Evolutionary conservation across 2,797 vertebrate species (phyloP), one percentile per base, ranked within the genome.

Genomic region (Pelobates cultripes): DNA sequence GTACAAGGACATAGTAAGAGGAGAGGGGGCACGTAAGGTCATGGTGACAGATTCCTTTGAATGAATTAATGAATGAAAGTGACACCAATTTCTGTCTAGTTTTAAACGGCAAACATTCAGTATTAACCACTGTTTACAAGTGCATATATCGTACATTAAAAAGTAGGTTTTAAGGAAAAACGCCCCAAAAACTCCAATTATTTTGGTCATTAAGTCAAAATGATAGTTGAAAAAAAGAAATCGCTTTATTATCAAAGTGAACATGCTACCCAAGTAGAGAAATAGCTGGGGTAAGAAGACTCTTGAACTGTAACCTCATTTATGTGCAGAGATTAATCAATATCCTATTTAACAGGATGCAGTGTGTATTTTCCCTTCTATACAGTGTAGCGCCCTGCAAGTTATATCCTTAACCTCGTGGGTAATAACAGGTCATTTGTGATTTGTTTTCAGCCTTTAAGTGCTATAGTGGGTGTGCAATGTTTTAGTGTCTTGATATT

Each of bases 311-410:
- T 76, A 43, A 45, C 44, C 74, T 66, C 4, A 14, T 43, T 3
- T 8, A 17, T 40, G 43, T 47, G 43, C 43, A 14, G 74, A 66
- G 3, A 51, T 43, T 41, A 4, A 66, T 76, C 43, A 9, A 51
- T 45, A 43, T 76, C 60, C 43, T 76, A 66, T 76, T 13, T 13
- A 76, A 76, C 74, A 76, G 74, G 74, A 76, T 64, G 73, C 17
- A 43, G 2, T 15, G 41, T 63, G 17, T 13, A 44, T 66, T 76
- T 63, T 40, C n/a, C 7, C 0, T 8, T 40, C 9, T 41, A 47
- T 12, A 42, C 60, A 66, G 28, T 13, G 43, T 12, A 76, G 66
- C 74, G 61, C 74, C 74, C 74, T 57, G 5, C 57, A 10, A 66
- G n/a, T 66, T 66, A 66, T 63, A 63, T 42, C 73, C 40, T 73